Evolutionary conservation across 1,140 invertebrate genomes (phyloP).

Genomic region (Euglossa dilemma): DNA sequence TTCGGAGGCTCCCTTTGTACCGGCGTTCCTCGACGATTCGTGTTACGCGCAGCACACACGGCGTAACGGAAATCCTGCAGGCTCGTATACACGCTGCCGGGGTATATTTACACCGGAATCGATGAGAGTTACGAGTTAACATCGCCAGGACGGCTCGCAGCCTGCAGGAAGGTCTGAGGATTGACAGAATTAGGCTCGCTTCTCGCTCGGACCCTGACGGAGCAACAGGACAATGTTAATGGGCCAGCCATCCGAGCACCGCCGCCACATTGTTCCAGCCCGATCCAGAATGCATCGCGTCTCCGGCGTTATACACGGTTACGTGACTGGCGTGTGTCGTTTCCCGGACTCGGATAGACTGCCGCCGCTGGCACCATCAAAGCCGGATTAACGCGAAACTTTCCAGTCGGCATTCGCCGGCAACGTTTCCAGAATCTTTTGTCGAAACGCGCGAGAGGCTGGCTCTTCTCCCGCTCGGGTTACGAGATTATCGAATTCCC

Average conservation of each 20-base stretch:
- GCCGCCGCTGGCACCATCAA: background rate
- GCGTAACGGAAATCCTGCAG: conserved; percentile 69
- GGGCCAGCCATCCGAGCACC: background rate
- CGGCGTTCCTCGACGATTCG: conserved; percentile 53
- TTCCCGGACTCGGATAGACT: background rate
- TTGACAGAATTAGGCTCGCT: conserved; percentile 65
- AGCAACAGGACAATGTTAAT: conserved; percentile 64
- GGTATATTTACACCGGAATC: conserved; percentile 71
- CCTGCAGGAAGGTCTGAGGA: conserved; percentile 34
- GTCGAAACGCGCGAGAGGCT: background rate
- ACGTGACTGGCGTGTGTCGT: conserved; percentile 21
- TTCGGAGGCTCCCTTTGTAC: conserved; percentile 47
- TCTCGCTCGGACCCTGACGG: conserved; percentile 50
- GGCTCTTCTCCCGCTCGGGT: too few relatives aligned
- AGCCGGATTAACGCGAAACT: background rate
- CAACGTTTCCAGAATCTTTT: background rate
- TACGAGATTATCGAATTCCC: too few relatives aligned
- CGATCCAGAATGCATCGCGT: conserved; percentile 16
- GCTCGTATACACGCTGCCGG: conserved; percentile 56
- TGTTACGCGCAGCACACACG: conserved; percentile 59
- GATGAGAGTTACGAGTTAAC: conserved; percentile 71
- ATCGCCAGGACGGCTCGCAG: conserved; percentile 9
- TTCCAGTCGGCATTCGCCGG: background rate
- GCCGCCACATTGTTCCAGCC: conserved; percentile 2
- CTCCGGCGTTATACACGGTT: conserved; percentile 5